Conservation (phyloP, 2,888 invertebrate species). For the Apodemia duryi region DNA sequence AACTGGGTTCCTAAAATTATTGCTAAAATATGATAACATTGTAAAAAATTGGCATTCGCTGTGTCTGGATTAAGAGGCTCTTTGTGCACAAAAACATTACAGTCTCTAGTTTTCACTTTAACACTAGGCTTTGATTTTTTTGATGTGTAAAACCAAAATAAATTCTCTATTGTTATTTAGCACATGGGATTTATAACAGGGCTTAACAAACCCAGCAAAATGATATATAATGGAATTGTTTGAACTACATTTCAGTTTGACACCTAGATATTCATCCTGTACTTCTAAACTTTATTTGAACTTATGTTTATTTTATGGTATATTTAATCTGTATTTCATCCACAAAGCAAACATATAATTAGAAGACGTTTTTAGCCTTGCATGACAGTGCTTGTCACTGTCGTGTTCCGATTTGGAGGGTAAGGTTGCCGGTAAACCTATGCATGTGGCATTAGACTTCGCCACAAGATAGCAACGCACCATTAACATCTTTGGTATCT, state of each 20-base stretch:
- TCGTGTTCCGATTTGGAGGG: no score
- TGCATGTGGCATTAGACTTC: no score
- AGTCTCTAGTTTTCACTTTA: neutral
- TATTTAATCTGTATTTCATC: no score
- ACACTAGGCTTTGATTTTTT: conserved; percentile 9
- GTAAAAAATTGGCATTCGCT: conserved; percentile 15
- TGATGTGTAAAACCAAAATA: neutral
- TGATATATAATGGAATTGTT: neutral
- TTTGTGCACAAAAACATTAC: conserved; percentile 7
- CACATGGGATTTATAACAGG: neutral
- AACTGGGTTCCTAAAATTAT: no score
- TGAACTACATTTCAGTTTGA: neutral
- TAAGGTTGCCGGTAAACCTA: no score
- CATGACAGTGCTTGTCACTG: no score
- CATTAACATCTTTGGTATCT: no score
- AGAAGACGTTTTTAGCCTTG: no score
- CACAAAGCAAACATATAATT: no score
- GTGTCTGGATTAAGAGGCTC: conserved; percentile 7
- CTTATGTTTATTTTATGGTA: no score
- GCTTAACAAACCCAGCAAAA: neutral
- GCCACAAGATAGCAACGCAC: no score
- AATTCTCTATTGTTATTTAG: neutral
- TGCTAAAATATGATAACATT: conserved; percentile 4
- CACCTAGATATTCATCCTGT: neutral
- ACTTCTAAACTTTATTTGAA: no score